Evolutionary conservation across 2,113 vertebrate species (phyloP), one percentile per base, ranked within the genome.

Genomic region (Cyprinodon brontotheroides): DNA sequence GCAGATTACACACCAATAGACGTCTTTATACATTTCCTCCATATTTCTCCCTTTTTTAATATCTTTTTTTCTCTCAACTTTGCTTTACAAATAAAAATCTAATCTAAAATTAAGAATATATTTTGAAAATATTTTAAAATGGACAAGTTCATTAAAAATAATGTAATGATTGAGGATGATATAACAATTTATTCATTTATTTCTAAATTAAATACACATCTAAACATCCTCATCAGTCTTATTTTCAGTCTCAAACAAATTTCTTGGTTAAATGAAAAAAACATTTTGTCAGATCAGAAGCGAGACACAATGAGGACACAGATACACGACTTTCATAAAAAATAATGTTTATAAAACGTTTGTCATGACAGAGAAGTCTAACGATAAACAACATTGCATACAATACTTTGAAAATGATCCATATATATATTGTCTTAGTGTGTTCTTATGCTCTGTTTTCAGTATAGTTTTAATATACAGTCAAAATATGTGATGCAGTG

Each of bases 341-440:
- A 89, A 72, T 5, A 39, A 76, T 75, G 66, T 92, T 90, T 89
- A 90, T 89, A 82, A 72, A 87, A 89, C 79, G 71, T 36, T 64
- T 83, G 66, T 29, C 68, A 77, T 77, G 67, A 80, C 59, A 85
- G 45, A 78, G 37, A 78, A 81, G 60, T 71, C 57, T 53, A 38
- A 75, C 1, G 47, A 69, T 72, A 61, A 73, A 73, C 66, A 43
- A 86, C 66, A 82, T 57, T n/a, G 57, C 20, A 48, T 80, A 85
- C 77, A 76, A 63, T 70, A 67, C 48, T 67, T n/a, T 71, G 1
- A 43, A 61, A 82, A 75, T 63, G 37, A 80, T 68, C 47, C 45
- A 43, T 17, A 39, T 3, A 36, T 69, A 29, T 11, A 41, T 9
- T 29, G 9, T 9, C 4, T 41, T 4, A 41, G 41, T 5, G 53